These are phyloP conservation scores for Physella acuta DNA, from an alignment of 1,140 invertebrate genomes.

Conservation along the genomic window DNA sequence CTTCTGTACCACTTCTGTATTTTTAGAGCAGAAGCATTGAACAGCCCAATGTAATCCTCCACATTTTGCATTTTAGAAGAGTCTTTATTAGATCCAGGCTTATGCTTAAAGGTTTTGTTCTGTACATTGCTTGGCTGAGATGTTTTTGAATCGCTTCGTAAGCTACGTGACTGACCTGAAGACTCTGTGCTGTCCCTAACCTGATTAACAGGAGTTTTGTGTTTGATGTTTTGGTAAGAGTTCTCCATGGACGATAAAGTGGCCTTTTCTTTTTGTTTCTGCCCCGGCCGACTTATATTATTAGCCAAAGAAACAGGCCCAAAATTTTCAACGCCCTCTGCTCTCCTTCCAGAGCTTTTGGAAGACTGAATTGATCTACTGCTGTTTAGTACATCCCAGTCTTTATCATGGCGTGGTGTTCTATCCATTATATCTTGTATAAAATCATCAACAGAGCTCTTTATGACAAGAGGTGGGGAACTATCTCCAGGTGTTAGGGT, in stretches of 20 bases:
- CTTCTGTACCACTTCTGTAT: slow-evolving; percentile 53
- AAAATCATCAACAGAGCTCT: slow-evolving; percentile 20
- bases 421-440: slow-evolving; percentile 14
- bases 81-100: neutral
- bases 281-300: slow-evolving; percentile 51
- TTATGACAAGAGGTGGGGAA: neutral
- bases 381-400: neutral
- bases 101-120: neutral
- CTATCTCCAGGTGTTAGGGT: neutral
- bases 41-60: slow-evolving; percentile 53
- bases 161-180: slow-evolving; percentile 10
- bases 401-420: slow-evolving; percentile 4
- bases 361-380: neutral
- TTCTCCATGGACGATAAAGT: slow-evolving; percentile 55
- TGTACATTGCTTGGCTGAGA: neutral
- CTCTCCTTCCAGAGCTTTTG: neutral
- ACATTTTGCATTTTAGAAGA: slow-evolving; percentile 26
- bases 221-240: slow-evolving; percentile 59
- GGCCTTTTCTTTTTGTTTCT: slow-evolving; percentile 47
- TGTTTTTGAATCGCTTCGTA: neutral
- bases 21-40: slow-evolving; percentile 50
- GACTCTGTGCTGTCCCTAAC: slow-evolving; percentile 33
- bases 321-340: neutral
- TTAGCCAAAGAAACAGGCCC: slow-evolving; percentile 39
- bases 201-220: slow-evolving; percentile 58